phyloP scores from a whole-genome alignment of 92 coral and sea anemone genomes.

The Pocillopora meandrina region DNA sequence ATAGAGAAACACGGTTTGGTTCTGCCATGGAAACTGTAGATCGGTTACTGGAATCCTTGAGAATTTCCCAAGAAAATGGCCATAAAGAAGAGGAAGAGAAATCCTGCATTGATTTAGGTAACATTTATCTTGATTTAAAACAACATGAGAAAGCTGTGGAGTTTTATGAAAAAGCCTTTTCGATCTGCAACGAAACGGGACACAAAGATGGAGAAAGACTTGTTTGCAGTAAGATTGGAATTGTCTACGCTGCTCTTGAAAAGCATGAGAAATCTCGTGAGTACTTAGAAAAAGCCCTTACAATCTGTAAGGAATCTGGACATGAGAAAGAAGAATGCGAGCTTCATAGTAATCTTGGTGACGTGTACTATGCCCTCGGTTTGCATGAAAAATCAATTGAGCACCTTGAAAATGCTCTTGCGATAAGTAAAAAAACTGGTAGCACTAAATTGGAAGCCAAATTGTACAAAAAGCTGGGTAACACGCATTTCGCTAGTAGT shows the following conservation, averaged over 20 bases:
- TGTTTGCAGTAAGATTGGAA: slow-evolving; percentile 35
- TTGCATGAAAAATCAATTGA: slow-evolving; percentile 24
- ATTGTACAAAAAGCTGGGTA: slow-evolving; percentile 24
- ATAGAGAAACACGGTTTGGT: slow-evolving; percentile 1
- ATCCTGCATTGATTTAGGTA: slow-evolving; percentile 18
- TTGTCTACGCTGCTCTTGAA: neutral
- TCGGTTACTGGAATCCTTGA: slow-evolving; percentile 28
- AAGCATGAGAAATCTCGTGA: slow-evolving; percentile 44
- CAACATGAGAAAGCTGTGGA: slow-evolving; percentile 27
- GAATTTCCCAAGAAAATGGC: slow-evolving; percentile 13
- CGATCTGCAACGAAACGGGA: slow-evolving; percentile 24
- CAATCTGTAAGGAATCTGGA: slow-evolving; percentile 29
- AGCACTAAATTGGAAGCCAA: slow-evolving; percentile 16
- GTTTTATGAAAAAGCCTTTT: slow-evolving; percentile 21
- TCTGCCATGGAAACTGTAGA: slow-evolving; percentile 20
- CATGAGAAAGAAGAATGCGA: slow-evolving; percentile 31
- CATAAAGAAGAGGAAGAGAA: slow-evolving; percentile 13
- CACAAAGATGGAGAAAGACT: slow-evolving; percentile 10
- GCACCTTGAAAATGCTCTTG: slow-evolving; percentile 19
- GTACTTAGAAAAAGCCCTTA: slow-evolving; percentile 35
- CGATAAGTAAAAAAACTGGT: slow-evolving; percentile 34
- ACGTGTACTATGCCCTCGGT: neutral
- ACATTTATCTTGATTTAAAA: neutral
- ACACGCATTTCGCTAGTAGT: neutral
- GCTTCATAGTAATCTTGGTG: slow-evolving; percentile 27